These are phyloP conservation scores for Gymnobelideus leadbeateri DNA, from an alignment of 2,113 vertebrate genomes.

Conservation along the genomic window DNA sequence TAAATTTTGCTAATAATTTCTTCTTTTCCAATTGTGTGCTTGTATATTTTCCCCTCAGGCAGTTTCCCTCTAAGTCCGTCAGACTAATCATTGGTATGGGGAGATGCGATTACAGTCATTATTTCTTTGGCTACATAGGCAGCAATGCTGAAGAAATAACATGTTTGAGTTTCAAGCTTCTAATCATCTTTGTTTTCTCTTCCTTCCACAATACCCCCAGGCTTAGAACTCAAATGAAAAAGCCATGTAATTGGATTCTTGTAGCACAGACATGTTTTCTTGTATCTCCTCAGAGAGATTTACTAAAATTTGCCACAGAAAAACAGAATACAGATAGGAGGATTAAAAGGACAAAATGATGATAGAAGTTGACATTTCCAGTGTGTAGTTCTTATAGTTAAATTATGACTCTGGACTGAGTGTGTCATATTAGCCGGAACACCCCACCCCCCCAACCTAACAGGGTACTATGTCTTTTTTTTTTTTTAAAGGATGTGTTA, in stretches of 20 bases:
- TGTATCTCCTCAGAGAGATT: constrained; percentile 45
- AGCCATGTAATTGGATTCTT: constrained; percentile 39
- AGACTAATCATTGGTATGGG: not conserved
- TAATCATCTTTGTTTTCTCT: constrained; percentile 45
- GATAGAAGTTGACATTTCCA: constrained; percentile 7
- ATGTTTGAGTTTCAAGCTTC: constrained; percentile 17
- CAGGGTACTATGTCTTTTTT: not conserved
- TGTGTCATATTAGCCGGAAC: not conserved
- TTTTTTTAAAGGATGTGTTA: not conserved
- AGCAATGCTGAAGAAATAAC: not conserved
- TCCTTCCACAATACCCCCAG: constrained; percentile 23
- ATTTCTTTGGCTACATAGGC: constrained; percentile 41
- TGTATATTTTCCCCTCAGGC: not conserved
- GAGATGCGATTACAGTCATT: constrained; percentile 14
- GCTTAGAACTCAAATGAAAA: constrained; percentile 32
- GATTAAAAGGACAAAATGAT: constrained; percentile 50
- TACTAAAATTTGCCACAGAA: constrained; percentile 42
- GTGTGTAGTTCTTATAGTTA: not conserved
- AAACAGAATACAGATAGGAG: constrained; percentile 35
- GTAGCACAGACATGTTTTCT: constrained; percentile 43
- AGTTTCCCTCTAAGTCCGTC: constrained; percentile 43
- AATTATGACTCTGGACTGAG: not conserved
- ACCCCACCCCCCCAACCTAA: not conserved
- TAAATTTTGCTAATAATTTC: not conserved
- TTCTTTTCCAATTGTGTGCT: constrained; percentile 7